phyloP scores from a whole-genome alignment of 2,113 vertebrate genomes.

The Aldabrachelys gigantea region DNA sequence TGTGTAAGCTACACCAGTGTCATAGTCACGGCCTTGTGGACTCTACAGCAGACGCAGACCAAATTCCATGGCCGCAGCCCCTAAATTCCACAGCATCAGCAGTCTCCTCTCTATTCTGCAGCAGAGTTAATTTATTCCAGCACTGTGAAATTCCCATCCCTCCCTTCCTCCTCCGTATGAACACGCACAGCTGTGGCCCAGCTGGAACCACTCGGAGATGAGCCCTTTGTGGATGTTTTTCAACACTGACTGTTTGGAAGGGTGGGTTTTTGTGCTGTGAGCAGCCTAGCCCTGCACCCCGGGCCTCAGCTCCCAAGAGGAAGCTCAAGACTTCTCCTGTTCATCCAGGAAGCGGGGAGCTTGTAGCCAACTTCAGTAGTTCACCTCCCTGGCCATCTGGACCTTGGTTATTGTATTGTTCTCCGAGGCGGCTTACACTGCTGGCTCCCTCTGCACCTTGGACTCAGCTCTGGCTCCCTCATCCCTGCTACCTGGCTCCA shows the following conservation, averaged over 20 bases:
- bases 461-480: not conserved
- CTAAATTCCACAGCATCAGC: not conserved
- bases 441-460: rapidly evolving
- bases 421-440: not conserved
- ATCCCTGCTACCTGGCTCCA: not conserved
- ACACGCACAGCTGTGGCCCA: not conserved
- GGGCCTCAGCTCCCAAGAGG: not conserved
- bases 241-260: not conserved
- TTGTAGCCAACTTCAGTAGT: not conserved
- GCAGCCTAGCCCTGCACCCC: not conserved
- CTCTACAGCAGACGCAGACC: not conserved
- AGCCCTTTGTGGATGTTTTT: not conserved
- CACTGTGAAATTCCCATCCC: not conserved
- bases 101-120: not conserved
- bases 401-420: not conserved
- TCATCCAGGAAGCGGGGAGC: not conserved
- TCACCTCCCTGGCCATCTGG: not conserved
- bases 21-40: rapidly evolving
- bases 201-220: not conserved
- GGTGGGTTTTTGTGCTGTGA: not conserved
- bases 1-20: not conserved
- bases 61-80: not conserved
- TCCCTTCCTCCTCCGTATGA: not conserved
- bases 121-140: not conserved
- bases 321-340: not conserved